Conservation (phyloP, 2,797 vertebrate genomes). For the Hoplostethus mediterraneus region DNA sequence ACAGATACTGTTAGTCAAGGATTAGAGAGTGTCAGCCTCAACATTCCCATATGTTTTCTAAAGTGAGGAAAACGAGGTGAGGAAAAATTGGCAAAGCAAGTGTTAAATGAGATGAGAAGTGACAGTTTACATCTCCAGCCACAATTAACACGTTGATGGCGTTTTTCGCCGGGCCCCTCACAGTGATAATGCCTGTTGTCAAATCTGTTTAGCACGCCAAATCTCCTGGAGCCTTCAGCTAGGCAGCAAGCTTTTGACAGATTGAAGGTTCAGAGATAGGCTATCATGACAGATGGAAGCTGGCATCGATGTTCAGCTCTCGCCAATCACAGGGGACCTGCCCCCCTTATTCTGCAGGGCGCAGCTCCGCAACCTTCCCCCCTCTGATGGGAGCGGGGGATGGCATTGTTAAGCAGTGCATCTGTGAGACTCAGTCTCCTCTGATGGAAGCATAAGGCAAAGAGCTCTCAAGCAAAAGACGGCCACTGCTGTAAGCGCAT, state of each 20-base stretch:
- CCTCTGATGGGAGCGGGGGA: constrained; percentile 99
- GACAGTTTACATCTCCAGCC: constrained; percentile 99
- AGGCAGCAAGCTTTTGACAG: constrained; percentile 99
- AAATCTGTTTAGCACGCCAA: constrained; percentile 99
- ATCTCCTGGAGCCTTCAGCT: constrained; percentile 99
- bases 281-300: constrained; percentile 99
- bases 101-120: constrained; percentile 99
- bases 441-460: constrained; percentile 99
- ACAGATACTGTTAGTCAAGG: constrained; percentile 45
- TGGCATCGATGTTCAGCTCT: constrained; percentile 99
- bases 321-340: constrained; percentile 99
- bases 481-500: constrained; percentile 98
- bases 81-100: constrained; percentile 87
- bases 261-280: constrained; percentile 99
- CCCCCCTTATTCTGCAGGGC: constrained; percentile 99
- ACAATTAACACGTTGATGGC: constrained; percentile 99
- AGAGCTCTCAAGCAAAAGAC: constrained; percentile 98
- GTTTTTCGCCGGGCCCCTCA: constrained; percentile 93
- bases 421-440: constrained; percentile 99
- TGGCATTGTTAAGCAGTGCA: constrained; percentile 99
- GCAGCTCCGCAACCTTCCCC: constrained; percentile 95
- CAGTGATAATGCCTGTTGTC: constrained; percentile 99
- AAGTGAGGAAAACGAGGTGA: constrained; percentile 87
- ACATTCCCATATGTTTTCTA: constrained; percentile 87
- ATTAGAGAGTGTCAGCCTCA: constrained; percentile 73